A percentile compares a stretch with the other conserved stretches of the same genome.
phyloP scores from a whole-genome alignment of 2,113 vertebrate genomes.

The Panthera tigris region DNA sequence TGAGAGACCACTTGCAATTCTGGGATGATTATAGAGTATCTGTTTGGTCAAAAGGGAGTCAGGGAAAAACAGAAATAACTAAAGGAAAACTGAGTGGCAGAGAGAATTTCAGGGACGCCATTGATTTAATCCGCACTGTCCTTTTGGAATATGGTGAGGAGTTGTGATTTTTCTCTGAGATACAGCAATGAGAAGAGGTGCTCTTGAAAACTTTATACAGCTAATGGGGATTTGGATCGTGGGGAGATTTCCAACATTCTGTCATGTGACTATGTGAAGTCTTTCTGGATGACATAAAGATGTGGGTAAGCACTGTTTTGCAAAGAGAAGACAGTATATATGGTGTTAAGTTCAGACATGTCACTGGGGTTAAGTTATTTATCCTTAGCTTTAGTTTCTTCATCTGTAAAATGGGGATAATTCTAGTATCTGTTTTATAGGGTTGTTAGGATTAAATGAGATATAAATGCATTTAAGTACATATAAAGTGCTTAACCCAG shows the following conservation, averaged over 20 bases:
- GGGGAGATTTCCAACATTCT: background rate
- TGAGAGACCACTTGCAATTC: background rate
- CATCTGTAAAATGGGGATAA: background rate
- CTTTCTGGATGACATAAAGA: background rate
- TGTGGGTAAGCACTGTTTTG: background rate
- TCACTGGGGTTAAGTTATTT: background rate
- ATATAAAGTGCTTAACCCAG: background rate
- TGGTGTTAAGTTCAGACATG: background rate
- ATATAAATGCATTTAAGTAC: background rate
- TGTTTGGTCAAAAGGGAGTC: background rate
- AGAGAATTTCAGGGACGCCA: background rate
- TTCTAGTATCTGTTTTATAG: background rate
- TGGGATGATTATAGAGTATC: background rate
- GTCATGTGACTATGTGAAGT: background rate
- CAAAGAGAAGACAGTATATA: background rate
- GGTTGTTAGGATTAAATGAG: background rate
- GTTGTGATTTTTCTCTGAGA: background rate
- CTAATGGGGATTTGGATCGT: background rate
- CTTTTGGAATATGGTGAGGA: background rate
- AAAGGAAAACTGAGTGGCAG: background rate
- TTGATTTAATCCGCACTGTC: background rate
- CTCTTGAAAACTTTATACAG: background rate
- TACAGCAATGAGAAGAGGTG: background rate
- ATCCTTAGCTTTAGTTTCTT: background rate
- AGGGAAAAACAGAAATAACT: background rate